Conservation (phyloP, 2,888 invertebrate species). For the Tetragnatha montana region DNA sequence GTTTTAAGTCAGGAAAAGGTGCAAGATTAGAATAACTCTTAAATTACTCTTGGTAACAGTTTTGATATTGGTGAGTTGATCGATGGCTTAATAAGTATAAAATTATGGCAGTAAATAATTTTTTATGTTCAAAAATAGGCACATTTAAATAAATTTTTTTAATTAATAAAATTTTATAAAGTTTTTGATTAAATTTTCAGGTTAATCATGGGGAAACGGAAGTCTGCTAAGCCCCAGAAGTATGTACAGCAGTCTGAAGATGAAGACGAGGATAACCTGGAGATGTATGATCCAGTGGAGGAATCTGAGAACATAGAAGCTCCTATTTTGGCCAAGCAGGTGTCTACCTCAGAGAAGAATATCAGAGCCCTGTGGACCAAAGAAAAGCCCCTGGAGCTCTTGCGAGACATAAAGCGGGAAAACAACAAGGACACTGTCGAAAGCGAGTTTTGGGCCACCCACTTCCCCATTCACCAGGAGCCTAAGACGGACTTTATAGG, state of each 20-base stretch:
- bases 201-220: constrained; percentile 67
- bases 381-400: constrained; percentile 22
- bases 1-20: too few species aligned
- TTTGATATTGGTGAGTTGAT: too few species aligned
- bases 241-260: constrained; percentile 65
- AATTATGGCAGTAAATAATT: too few species aligned
- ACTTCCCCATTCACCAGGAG: constrained; percentile 53
- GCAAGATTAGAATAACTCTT: too few species aligned
- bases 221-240: constrained; percentile 69
- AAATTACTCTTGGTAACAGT: too few species aligned
- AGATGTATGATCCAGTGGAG: constrained; percentile 50
- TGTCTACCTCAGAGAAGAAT: constrained; percentile 51
- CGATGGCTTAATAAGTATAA: too few species aligned
- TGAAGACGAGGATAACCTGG: constrained; percentile 67
- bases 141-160: neutral
- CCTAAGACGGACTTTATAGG: constrained; percentile 52
- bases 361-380: constrained; percentile 47
- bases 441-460: constrained; percentile 56
- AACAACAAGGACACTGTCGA: constrained; percentile 43
- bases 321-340: constrained; percentile 20
- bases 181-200: neutral
- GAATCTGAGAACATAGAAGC: constrained; percentile 43
- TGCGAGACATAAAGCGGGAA: constrained; percentile 23
- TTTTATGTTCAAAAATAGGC: too few species aligned
- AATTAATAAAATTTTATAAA: neutral